Conservation (phyloP, 2,113 vertebrate genomes). For the rabbit (Oryctolagus cuniculus) region DNA sequence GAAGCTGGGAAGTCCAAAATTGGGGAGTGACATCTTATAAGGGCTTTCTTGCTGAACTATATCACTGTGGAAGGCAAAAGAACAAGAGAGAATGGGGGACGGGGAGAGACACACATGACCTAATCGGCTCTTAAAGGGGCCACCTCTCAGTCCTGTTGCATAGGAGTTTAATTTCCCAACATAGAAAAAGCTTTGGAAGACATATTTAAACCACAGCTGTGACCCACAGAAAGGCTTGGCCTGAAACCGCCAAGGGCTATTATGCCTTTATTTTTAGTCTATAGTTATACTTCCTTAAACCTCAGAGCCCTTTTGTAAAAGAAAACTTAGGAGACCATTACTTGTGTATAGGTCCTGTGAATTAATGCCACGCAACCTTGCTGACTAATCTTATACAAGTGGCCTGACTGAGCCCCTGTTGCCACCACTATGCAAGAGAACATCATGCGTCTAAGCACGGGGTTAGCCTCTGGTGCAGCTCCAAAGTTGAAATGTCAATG, state of each 20-base stretch:
- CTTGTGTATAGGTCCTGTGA: neutral
- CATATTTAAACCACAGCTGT: too few species aligned
- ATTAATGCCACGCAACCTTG: neutral
- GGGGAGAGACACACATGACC: too few species aligned
- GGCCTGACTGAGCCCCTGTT: neutral
- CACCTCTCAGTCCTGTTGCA: too few species aligned
- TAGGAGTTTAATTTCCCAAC: too few species aligned
- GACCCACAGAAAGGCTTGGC: neutral
- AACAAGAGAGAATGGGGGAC: too few species aligned
- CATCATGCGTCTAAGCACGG: neutral
- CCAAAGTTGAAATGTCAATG: neutral
- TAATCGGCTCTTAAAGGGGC: too few species aligned
- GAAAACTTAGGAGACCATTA: slow-evolving; percentile 9
- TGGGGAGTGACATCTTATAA: too few species aligned
- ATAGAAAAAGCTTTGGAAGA: too few species aligned
- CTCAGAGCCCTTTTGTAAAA: neutral
- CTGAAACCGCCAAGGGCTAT: neutral
- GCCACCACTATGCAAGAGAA: neutral
- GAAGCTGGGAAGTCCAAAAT: too few species aligned
- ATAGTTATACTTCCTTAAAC: neutral
- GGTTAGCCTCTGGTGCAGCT: neutral
- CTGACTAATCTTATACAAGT: neutral
- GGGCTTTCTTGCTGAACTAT: too few species aligned
- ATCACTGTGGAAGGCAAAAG: too few species aligned
- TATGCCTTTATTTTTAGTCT: neutral